A percentile compares a stretch with the other conserved stretches of the same genome.
These are phyloP conservation scores for Dendrolimus houi DNA, from an alignment of 2,888 invertebrate species.

Conservation along the genomic window DNA sequence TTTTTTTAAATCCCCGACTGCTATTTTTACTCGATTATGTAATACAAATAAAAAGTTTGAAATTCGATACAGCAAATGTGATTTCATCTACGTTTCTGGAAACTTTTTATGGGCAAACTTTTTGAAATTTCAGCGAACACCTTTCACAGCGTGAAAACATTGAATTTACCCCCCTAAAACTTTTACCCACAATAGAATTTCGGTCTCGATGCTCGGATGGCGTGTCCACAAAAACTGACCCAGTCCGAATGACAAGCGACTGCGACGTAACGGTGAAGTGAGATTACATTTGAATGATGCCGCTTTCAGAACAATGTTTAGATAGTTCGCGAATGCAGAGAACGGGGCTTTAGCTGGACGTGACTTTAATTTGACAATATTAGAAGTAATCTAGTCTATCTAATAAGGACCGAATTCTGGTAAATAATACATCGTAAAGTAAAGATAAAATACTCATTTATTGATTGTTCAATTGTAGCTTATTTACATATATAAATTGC, in stretches of 20 bases:
- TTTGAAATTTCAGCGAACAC: background rate
- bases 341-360: conserved; percentile 4
- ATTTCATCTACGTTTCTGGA: no score
- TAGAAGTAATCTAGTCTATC: background rate
- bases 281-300: conserved; percentile 60
- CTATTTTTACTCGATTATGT: no score
- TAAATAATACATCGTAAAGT: background rate
- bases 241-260: conserved; percentile 63
- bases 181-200: background rate
- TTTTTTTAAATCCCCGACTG: no score
- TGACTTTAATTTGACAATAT: background rate
- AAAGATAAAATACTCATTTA: no score
- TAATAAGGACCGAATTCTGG: background rate
- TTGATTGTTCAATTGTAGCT: no score
- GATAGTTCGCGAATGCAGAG: conserved; percentile 36
- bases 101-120: no score
- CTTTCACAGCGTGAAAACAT: background rate
- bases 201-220: background rate
- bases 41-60: no score
- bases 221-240: conserved; percentile 63
- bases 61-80: no score
- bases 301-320: conserved; percentile 47
- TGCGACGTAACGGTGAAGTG: conserved; percentile 67
- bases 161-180: background rate
- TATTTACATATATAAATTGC: no score